Evolutionary conservation across 1,140 invertebrate genomes (phyloP), one percentile per base, ranked within the genome.

Genomic region (Drosophila bifasciata): DNA sequence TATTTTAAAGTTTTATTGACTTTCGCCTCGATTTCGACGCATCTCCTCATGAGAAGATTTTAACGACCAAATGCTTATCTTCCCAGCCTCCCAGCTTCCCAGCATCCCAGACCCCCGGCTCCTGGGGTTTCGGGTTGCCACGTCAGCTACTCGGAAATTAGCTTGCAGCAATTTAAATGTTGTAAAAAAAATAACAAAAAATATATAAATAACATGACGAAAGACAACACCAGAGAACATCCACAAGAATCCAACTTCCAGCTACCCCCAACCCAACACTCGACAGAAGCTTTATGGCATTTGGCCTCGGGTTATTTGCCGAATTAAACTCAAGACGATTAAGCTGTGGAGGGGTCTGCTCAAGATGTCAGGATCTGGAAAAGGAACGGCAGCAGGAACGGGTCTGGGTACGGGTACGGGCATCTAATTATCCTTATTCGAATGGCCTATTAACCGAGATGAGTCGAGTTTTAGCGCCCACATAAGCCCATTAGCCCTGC

Each of bases 101-200:
- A 25, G 6, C 8, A 56, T 45, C n/a, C 25, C n/a, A 58, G 4
- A 2, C 19, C 6, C 40, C 21, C 49, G 8, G 11, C 25, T 32
- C 19, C 21, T 28, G 43, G 17, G 19, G 48, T 63, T 49, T 44
- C 41, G 19, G 59, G 46, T 21, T 62, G 52, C 52, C 40, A 32
- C 52, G 67, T 72, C 71, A 62, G 67, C 76, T 72, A 80, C 80
- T 80, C 69, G 44, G 49, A 80, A 86, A 86, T 86, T 86, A 80
- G 81, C 83, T 60, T 58, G 40, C 15, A 76, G 78, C 83, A 68
- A 79, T 86, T 86, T 81, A 86, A 86, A 86, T 78, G 83, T 62
- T 78, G 78, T 86, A 79, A 85, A 83, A 73, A 76, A 86, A 75
- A 76, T 76, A 85, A 83, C 68, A 76, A 86, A 75, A 76, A 75